Evolutionary conservation across 2,888 invertebrate genomes (phyloP).

Genomic region (Pogonocherus hispidulus): DNA sequence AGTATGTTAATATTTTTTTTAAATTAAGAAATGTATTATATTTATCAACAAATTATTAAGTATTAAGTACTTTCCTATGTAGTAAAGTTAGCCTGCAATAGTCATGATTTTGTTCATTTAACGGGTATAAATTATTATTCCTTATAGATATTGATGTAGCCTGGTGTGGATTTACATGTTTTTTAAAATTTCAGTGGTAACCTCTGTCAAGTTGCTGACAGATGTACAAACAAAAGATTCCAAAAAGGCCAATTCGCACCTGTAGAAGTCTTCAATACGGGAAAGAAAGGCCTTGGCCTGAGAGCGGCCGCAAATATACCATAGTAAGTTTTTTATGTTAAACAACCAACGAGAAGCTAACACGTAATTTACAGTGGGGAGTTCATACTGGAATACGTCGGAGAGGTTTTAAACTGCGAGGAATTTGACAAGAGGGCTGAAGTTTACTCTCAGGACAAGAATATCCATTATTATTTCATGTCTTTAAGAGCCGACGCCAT

Average conservation of each 20-base stretch:
- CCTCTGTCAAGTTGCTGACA: constrained; percentile 88
- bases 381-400: constrained; percentile 98
- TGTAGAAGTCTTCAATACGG: constrained; percentile 90
- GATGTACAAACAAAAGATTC: constrained; percentile 95
- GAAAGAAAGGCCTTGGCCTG: constrained; percentile 96
- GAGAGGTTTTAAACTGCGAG: constrained; percentile 93
- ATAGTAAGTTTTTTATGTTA: constrained; percentile 72
- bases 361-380: constrained; percentile 77
- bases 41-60: too few relatives aligned
- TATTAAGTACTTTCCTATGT: too few relatives aligned
- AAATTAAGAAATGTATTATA: too few relatives aligned
- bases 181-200: constrained; percentile 84
- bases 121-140: too few relatives aligned
- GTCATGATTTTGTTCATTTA: too few relatives aligned
- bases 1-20: too few relatives aligned
- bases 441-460: constrained; percentile 90
- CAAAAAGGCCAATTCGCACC: constrained; percentile 88
- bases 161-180: too few relatives aligned
- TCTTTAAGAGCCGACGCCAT: constrained; percentile 92
- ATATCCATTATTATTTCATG: constrained; percentile 98
- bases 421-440: constrained; percentile 91
- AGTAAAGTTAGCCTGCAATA: too few relatives aligned
- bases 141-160: too few relatives aligned
- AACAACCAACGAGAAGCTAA: neutral
- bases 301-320: constrained; percentile 81